phyloP scores from a whole-genome alignment of 2,797 vertebrate species.

The Coracias cyanogaster region DNA sequence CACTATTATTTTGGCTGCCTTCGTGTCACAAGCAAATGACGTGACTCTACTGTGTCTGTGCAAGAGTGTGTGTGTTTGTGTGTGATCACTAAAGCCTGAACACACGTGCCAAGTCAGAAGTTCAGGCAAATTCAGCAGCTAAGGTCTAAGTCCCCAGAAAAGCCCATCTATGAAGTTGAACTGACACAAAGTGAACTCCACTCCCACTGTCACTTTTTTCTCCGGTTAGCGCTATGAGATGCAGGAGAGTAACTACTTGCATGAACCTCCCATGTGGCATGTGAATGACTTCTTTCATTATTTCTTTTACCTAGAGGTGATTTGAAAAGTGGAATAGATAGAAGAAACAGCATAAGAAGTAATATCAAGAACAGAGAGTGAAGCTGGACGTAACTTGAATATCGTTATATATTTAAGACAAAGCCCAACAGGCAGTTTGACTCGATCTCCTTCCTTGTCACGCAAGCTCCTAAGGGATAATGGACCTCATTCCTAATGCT shows the following conservation, averaged over 20 bases:
- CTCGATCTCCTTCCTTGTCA: background rate
- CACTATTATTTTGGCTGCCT: background rate
- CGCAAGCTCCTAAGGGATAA: background rate
- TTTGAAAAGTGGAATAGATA: background rate
- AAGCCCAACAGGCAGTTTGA: background rate
- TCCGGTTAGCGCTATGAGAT: too few species aligned
- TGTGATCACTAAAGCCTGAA: background rate
- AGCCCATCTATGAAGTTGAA: background rate
- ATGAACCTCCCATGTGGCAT: rapidly evolving
- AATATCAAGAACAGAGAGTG: background rate
- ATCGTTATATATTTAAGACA: background rate
- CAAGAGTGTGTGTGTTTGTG: background rate
- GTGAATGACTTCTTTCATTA: background rate
- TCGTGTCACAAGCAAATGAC: background rate
- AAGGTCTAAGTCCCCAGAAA: background rate
- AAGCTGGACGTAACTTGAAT: background rate
- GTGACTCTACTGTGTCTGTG: background rate
- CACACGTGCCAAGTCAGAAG: background rate
- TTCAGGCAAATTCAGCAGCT: background rate
- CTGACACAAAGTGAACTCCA: background rate
- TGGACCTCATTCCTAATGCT: background rate
- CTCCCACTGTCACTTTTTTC: background rate
- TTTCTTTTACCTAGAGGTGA: background rate
- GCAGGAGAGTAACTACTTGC: background rate
- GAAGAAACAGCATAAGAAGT: background rate